Percentiles rank a stretch among this genome's conserved stretches.
These are phyloP conservation scores for Barnardius zonarius DNA, from an alignment of 2,113 vertebrate genomes.

Conservation along the genomic window DNA sequence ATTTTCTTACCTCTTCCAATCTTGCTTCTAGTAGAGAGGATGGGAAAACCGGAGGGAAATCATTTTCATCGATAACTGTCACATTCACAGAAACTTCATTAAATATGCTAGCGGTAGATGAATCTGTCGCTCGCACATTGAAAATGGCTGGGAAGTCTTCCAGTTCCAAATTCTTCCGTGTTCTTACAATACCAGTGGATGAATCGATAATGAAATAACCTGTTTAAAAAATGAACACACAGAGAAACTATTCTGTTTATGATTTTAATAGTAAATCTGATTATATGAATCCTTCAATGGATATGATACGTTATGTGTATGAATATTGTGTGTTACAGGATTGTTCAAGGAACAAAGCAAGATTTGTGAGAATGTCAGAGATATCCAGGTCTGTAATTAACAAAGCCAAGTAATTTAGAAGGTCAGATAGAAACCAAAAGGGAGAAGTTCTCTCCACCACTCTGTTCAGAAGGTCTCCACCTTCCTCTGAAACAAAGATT, in stretches of 20 bases:
- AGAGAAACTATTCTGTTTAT: not conserved
- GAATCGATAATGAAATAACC: constrained; percentile 50
- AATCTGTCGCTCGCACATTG: constrained; percentile 38
- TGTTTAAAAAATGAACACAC: not conserved
- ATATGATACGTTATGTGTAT: not conserved
- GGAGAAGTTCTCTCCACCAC: not conserved
- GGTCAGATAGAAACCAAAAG: not conserved
- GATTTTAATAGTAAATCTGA: not conserved
- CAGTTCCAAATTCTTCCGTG: not conserved
- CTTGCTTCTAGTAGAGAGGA: constrained; percentile 20
- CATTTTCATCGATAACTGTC: constrained; percentile 40
- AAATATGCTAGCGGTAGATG: not conserved
- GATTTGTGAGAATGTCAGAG: not conserved
- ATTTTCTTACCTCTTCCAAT: constrained; percentile 60
- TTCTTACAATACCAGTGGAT: constrained; percentile 48
- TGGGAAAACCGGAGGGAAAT: constrained; percentile 56
- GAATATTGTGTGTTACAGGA: not conserved
- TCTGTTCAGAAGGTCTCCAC: not conserved
- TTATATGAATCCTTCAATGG: not conserved
- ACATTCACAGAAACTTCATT: constrained; percentile 34
- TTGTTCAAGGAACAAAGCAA: not conserved
- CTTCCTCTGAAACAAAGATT: not conserved
- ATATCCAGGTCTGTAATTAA: not conserved
- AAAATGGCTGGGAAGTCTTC: constrained; percentile 55
- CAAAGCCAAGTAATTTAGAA: not conserved